Evolutionary conservation across 2,113 vertebrate genomes (phyloP).

Genomic region (Vulpes ferrilata): DNA sequence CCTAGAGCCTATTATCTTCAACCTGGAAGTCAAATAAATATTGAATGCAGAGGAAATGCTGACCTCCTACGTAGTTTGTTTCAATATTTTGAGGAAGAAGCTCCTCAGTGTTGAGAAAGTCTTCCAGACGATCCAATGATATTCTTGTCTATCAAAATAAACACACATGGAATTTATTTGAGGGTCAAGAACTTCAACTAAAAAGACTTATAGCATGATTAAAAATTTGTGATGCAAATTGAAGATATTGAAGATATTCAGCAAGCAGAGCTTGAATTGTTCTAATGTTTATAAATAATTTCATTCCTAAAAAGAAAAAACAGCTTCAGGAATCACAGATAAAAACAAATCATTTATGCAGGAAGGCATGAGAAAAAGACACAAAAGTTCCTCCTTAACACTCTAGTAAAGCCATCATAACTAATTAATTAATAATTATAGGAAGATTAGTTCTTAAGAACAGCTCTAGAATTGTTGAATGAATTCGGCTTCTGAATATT

Average conservation of each 20-base stretch:
- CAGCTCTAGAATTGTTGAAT: neutral
- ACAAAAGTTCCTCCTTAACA: neutral
- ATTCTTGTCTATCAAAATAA: constrained; percentile 80
- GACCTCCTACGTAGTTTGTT: constrained; percentile 78
- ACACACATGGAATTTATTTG: neutral
- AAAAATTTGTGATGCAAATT: neutral
- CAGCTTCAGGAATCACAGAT: neutral
- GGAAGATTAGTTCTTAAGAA: neutral
- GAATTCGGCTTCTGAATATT: neutral
- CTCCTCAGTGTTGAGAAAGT: constrained; percentile 82
- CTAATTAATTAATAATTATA: neutral
- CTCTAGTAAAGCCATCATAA: neutral
- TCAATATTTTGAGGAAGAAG: constrained; percentile 77
- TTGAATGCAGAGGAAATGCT: constrained; percentile 51
- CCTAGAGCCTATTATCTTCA: constrained; percentile 48
- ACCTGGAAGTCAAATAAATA: constrained; percentile 29
- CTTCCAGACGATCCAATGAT: constrained; percentile 76
- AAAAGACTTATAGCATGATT: neutral
- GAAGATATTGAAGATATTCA: neutral
- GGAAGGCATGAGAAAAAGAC: neutral
- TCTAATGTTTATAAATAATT: neutral
- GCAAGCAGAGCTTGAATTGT: neutral
- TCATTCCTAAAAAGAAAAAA: neutral
- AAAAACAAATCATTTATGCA: neutral
- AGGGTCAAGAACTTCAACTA: neutral